Percentiles rank a stretch among this genome's conserved stretches.
These are phyloP conservation scores for Camptogramma bilineatum DNA, from an alignment of 2,888 invertebrate species.

Conservation along the genomic window DNA sequence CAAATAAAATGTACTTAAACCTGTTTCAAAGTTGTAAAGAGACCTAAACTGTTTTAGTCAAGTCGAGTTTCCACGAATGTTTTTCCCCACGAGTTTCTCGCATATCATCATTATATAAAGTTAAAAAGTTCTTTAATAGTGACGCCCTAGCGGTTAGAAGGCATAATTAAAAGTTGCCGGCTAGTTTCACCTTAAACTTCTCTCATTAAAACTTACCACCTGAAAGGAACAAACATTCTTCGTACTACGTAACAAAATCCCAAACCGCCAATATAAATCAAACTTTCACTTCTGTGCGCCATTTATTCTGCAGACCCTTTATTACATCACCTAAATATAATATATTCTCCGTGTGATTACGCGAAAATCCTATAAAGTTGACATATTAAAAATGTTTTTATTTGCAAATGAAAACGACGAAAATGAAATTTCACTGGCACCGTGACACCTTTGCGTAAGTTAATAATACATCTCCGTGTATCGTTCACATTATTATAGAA, in stretches of 20 bases:
- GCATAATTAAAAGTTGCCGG: constrained; percentile 78
- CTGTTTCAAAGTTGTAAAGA: constrained; percentile 29
- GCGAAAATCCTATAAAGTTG: constrained; percentile 41
- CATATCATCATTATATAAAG: constrained; percentile 68
- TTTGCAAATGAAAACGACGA: constrained; percentile 43
- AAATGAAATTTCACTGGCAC: constrained; percentile 45
- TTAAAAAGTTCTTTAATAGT: constrained; percentile 61
- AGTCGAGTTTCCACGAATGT: constrained; percentile 38
- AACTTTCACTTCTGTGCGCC: constrained; percentile 43
- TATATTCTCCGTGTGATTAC: constrained; percentile 41
- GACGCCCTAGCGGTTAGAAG: constrained; percentile 63
- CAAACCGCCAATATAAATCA: constrained; percentile 55
- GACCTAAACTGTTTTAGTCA: constrained; percentile 32
- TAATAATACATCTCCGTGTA: constrained; percentile 37
- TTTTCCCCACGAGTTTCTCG: constrained; percentile 52
- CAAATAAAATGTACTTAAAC: constrained; percentile 22
- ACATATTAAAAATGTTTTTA: constrained; percentile 44
- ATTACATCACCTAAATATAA: constrained; percentile 41
- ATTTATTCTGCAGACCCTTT: constrained; percentile 35
- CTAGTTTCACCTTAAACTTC: constrained; percentile 77
- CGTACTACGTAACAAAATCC: constrained; percentile 61
- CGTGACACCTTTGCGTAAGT: constrained; percentile 44
- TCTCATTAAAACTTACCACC: constrained; percentile 80
- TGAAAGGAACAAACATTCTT: constrained; percentile 75
- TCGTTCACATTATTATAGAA: constrained; percentile 30